Conservation (phyloP, 2,797 vertebrate genomes). For the Molossus molossus region DNA sequence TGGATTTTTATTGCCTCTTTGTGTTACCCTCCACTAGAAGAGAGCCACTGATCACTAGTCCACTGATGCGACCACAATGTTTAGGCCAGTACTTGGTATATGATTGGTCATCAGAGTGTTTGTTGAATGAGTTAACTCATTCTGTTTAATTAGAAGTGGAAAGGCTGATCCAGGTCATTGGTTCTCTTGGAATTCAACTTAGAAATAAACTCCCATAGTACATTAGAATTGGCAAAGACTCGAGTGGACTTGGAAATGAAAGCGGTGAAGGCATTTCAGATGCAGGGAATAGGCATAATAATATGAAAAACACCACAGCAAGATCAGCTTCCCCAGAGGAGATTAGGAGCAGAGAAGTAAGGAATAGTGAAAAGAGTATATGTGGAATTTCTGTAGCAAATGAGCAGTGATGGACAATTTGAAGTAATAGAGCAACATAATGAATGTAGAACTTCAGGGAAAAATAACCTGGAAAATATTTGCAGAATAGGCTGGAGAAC, state of each 20-base stretch:
- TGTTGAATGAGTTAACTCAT: neutral
- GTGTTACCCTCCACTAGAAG: neutral
- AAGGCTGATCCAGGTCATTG: neutral
- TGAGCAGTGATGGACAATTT: neutral
- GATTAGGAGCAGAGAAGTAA: neutral
- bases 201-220: neutral
- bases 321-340: neutral
- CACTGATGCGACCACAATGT: neutral
- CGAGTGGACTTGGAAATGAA: neutral
- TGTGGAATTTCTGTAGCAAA: neutral
- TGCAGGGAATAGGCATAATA: neutral
- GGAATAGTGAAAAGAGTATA: neutral
- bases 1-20: neutral
- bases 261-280: neutral
- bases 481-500: conserved; percentile 10
- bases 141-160: conserved; percentile 8
- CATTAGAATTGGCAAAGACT: conserved; percentile 1
- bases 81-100: neutral
- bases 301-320: neutral
- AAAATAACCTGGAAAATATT: neutral
- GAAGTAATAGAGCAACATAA: neutral
- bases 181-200: neutral
- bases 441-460: neutral
- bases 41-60: neutral
- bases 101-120: neutral